phyloP scores from a whole-genome alignment of 2,888 invertebrate species.

The Alitta virens region DNA sequence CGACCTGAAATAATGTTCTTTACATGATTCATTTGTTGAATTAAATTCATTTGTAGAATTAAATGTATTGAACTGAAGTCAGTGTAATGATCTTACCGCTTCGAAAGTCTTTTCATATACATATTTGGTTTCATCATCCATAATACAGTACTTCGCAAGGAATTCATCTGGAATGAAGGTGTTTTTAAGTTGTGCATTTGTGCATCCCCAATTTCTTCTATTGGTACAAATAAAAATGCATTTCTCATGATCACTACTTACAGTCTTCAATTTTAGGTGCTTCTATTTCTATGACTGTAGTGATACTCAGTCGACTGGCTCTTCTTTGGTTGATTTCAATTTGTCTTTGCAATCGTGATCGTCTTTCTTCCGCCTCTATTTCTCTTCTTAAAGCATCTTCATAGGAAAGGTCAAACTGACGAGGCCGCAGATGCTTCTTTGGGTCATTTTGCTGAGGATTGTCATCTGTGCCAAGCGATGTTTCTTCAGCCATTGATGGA shows the following conservation, averaged over 20 bases:
- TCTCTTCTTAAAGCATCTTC: constrained; percentile 19
- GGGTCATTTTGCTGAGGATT: not conserved
- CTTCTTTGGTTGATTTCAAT: no score
- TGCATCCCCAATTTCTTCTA: no score
- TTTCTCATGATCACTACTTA: no score
- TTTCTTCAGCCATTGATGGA: not conserved
- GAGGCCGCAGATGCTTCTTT: not conserved
- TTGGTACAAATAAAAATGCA: no score
- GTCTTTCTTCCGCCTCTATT: constrained; percentile 28
- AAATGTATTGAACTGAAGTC: no score
- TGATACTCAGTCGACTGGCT: no score
- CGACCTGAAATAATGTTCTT: constrained; percentile 33
- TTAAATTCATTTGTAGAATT: no score
- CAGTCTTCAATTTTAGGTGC: constrained; percentile 37
- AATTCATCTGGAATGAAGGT: constrained; percentile 41
- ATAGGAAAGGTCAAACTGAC: not conserved
- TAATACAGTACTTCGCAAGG: constrained; percentile 49
- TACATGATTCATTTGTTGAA: not conserved
- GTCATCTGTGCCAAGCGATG: not conserved
- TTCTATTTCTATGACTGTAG: constrained; percentile 1
- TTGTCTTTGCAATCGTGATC: not conserved
- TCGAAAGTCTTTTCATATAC: constrained; percentile 36
- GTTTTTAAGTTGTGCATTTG: not conserved
- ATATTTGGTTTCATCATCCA: constrained; percentile 36
- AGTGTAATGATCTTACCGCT: constrained; percentile 21